Conservation (phyloP, 2,888 invertebrate genomes). For the Trichacis sp. region DNA sequence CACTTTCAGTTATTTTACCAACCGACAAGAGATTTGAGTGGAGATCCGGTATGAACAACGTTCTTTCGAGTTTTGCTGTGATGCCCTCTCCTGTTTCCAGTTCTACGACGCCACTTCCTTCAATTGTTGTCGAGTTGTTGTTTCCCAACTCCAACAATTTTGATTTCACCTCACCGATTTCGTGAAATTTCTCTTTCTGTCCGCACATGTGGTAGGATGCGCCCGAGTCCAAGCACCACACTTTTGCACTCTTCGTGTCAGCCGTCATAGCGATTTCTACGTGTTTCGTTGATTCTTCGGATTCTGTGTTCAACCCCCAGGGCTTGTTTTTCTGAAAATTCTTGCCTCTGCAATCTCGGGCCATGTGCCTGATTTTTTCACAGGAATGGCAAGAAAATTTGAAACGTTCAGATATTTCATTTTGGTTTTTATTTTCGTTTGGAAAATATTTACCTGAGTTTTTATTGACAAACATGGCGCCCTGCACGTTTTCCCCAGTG, state of each 20-base stretch:
- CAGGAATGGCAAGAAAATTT: not conserved
- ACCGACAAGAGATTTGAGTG: no score
- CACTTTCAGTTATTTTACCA: no score
- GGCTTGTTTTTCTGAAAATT: not conserved
- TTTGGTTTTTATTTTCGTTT: conserved; percentile 1
- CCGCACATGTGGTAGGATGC: conserved; percentile 18
- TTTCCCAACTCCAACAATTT: no score
- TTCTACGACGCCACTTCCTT: conserved; percentile 14
- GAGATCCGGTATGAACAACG: no score
- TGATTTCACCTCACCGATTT: conserved; percentile 1
- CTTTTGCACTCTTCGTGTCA: no score
- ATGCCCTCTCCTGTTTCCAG: conserved; percentile 5
- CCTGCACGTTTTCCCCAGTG: not conserved
- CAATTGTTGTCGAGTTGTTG: conserved; percentile 11
- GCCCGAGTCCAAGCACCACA: conserved; percentile 26
- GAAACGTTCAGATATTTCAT: not conserved
- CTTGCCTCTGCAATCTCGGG: not conserved
- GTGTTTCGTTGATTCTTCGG: not conserved
- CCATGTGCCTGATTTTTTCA: not conserved
- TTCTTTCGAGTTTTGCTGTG: no score
- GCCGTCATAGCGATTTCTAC: no score
- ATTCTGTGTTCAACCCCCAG: not conserved
- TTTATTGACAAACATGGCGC: conserved; percentile 6
- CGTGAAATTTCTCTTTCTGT: conserved; percentile 7
- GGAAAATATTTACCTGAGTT: not conserved